Conservation (phyloP, 1,140 invertebrate species). For the Conus betulinus region DNA sequence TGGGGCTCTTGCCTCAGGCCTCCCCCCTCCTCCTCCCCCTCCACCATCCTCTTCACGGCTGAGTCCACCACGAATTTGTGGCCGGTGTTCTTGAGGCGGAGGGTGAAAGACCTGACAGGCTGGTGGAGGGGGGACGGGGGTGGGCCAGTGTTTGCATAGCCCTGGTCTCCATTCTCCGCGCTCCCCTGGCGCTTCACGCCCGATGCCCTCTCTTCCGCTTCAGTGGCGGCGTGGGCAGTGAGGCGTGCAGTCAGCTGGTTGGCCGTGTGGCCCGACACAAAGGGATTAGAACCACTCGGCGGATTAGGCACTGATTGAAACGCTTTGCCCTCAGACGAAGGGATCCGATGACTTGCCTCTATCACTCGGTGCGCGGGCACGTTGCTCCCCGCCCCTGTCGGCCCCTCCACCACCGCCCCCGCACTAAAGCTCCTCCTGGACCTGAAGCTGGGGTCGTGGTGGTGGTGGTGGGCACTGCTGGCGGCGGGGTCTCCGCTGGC, state of each 20-base stretch:
- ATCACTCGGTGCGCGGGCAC: neutral
- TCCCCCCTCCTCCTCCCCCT: neutral
- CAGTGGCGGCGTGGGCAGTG: neutral
- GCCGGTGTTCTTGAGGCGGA: slow-evolving; percentile 16
- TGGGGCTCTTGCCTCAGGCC: no score
- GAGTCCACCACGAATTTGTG: slow-evolving; percentile 20
- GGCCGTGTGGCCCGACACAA: neutral
- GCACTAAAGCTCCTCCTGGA: neutral
- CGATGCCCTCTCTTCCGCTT: neutral
- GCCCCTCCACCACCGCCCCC: neutral
- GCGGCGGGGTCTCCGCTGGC: slow-evolving; percentile 22
- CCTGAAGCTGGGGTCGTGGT: neutral
- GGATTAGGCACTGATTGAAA: slow-evolving; percentile 28
- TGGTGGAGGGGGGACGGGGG: neutral
- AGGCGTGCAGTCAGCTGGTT: neutral
- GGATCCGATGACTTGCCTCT: neutral
- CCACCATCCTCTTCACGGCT: neutral
- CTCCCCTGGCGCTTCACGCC: neutral
- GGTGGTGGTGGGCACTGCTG: neutral
- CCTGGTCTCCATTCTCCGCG: neutral
- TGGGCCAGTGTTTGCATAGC: neutral
- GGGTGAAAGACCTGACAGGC: slow-evolving; percentile 18
- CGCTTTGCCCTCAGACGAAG: neutral
- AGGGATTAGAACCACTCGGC: neutral
- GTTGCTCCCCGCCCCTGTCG: neutral